These are phyloP conservation scores for Zaprionus inermis DNA, from an alignment of 1,140 invertebrate species.

Conservation along the genomic window DNA sequence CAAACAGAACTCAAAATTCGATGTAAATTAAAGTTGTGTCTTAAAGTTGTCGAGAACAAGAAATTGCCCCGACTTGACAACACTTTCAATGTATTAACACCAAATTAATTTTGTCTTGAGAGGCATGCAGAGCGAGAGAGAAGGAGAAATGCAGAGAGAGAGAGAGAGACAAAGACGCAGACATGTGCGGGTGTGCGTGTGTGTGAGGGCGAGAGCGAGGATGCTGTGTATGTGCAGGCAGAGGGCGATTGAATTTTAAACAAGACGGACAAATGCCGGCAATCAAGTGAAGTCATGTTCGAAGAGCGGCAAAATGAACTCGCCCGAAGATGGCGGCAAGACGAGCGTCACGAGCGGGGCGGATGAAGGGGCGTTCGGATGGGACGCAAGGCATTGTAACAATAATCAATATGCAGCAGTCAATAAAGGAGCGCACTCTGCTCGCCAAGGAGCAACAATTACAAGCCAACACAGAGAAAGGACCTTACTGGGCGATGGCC, in stretches of 20 bases:
- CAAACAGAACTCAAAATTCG: constrained; percentile 60
- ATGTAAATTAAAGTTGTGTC: constrained; percentile 80
- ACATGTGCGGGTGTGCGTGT: not conserved
- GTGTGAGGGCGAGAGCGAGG: not conserved
- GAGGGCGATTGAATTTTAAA: constrained; percentile 78
- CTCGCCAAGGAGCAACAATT: constrained; percentile 68
- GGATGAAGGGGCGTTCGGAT: not conserved
- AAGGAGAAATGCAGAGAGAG: not conserved
- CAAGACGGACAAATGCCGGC: constrained; percentile 71
- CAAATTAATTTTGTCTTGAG: constrained; percentile 70
- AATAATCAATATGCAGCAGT: constrained; percentile 81
- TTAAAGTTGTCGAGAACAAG: constrained; percentile 39
- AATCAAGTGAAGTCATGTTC: constrained; percentile 72
- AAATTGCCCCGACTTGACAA: constrained; percentile 34
- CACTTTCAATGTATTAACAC: constrained; percentile 76
- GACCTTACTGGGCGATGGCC: not conserved
- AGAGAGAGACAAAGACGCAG: constrained; percentile 4
- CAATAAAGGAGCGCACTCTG: constrained; percentile 56
- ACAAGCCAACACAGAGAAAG: constrained; percentile 33
- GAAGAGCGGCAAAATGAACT: constrained; percentile 53
- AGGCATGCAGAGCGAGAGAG: not conserved
- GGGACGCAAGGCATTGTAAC: constrained; percentile 46
- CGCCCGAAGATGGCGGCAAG: not conserved
- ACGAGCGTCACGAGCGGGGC: not conserved
- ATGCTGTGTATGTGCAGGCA: constrained; percentile 23